Evolutionary conservation across 2,888 invertebrate species (phyloP).

Genomic region (Pelosia muscerda): DNA sequence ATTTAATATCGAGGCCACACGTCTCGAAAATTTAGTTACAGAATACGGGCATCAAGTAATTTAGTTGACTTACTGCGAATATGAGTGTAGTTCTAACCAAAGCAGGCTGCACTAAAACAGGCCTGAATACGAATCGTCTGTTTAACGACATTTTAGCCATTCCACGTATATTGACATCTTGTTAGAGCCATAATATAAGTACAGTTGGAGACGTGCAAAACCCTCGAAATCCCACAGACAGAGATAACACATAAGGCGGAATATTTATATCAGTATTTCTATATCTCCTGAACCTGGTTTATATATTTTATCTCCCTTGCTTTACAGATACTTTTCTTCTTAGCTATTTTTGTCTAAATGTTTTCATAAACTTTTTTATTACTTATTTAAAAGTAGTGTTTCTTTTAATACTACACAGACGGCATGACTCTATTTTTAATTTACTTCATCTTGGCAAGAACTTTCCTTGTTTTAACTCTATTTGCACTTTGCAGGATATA

Average conservation of each 20-base stretch:
- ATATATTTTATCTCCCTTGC: slow-evolving; percentile 34
- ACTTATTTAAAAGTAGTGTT: slow-evolving; percentile 29
- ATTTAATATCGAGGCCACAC: slow-evolving; percentile 27
- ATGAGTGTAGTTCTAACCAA: slow-evolving; percentile 55
- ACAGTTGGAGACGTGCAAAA: slow-evolving; percentile 33
- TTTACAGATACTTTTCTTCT: slow-evolving; percentile 26
- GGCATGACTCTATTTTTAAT: slow-evolving; percentile 42
- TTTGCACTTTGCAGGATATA: slow-evolving; percentile 30
- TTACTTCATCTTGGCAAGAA: slow-evolving; percentile 28
- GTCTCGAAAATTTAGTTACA: slow-evolving; percentile 32
- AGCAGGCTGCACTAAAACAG: slow-evolving; percentile 54
- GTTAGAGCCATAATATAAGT: slow-evolving; percentile 34
- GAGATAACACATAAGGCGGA: slow-evolving; percentile 35
- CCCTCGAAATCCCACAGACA: slow-evolving; percentile 24
- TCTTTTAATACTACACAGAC: slow-evolving; percentile 24
- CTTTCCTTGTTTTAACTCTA: slow-evolving; percentile 44
- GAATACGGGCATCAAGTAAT: slow-evolving; percentile 51
- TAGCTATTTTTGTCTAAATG: slow-evolving; percentile 18
- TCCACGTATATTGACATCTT: slow-evolving; percentile 46
- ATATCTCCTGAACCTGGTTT: slow-evolving; percentile 18
- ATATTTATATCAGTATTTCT: slow-evolving; percentile 34
- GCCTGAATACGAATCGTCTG: slow-evolving; percentile 69
- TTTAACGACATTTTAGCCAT: slow-evolving; percentile 53
- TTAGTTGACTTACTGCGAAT: slow-evolving; percentile 63
- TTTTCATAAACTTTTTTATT: slow-evolving; percentile 18